A percentile compares a stretch with the other conserved stretches of the same genome.
These are phyloP conservation scores for Danaus plexippus DNA, from an alignment of 1,140 invertebrate genomes.

Conservation along the genomic window DNA sequence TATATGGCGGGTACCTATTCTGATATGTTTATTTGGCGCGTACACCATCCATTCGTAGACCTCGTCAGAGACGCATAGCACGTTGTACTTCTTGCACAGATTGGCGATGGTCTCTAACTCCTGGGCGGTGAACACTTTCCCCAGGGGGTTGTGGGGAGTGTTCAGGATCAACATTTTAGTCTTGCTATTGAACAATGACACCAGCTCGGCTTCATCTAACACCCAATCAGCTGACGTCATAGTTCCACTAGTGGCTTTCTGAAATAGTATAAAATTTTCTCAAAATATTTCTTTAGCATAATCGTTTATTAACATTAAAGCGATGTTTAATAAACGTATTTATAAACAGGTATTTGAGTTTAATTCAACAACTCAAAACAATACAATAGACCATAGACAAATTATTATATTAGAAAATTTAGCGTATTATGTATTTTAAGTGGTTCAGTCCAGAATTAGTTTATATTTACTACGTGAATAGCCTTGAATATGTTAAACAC, in stretches of 20 bases:
- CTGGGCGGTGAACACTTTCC: constrained; percentile 86
- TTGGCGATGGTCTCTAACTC: constrained; percentile 87
- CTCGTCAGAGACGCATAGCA: constrained; percentile 94
- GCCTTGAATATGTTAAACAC: too few species aligned
- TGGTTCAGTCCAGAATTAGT: too few species aligned
- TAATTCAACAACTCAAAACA: too few species aligned
- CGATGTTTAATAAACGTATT: too few species aligned
- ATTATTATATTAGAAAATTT: too few species aligned
- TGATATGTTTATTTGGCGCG: constrained; percentile 86
- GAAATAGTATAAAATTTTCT: constrained; percentile 14
- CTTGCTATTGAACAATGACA: constrained; percentile 86
- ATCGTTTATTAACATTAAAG: too few species aligned
- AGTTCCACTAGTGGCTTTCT: constrained; percentile 43
- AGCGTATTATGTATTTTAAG: too few species aligned
- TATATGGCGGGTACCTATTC: constrained; percentile 78
- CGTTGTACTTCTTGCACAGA: constrained; percentile 94
- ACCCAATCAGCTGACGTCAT: constrained; percentile 89
- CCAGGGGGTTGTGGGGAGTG: constrained; percentile 96
- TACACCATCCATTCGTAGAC: constrained; percentile 99
- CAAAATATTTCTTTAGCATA: too few species aligned
- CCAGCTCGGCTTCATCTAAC: constrained; percentile 88
- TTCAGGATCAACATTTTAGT: constrained; percentile 98
- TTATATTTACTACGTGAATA: too few species aligned
- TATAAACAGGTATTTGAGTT: too few species aligned
- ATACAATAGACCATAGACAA: too few species aligned